These are phyloP conservation scores for Geophilus truncorum DNA, from an alignment of 2,888 invertebrate genomes.

Conservation along the genomic window DNA sequence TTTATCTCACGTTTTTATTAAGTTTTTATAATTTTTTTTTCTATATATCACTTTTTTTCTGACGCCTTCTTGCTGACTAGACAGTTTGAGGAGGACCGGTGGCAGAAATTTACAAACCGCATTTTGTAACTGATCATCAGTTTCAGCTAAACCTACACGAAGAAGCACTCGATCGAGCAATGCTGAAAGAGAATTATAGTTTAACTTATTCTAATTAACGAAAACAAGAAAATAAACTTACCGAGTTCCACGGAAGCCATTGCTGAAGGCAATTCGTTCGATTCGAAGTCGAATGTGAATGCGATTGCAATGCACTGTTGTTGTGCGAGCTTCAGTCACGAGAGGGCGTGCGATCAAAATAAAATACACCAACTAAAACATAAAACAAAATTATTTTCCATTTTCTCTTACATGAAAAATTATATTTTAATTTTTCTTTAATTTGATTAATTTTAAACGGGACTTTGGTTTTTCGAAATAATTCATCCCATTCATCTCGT, in stretches of 20 bases:
- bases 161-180: constrained; percentile 83
- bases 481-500: too few relatives aligned
- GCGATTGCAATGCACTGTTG: too few relatives aligned
- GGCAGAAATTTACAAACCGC: constrained; percentile 75
- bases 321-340: neutral
- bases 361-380: too few relatives aligned
- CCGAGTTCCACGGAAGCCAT: constrained; percentile 4
- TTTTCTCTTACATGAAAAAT: too few relatives aligned
- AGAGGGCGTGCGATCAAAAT: too few relatives aligned
- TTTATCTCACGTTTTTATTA: too few relatives aligned
- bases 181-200: too few relatives aligned
- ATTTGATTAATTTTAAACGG: too few relatives aligned
- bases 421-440: too few relatives aligned
- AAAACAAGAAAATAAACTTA: neutral
- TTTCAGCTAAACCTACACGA: constrained; percentile 79
- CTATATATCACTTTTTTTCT: constrained; percentile 58
- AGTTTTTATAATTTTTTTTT: neutral
- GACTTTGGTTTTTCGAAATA: too few relatives aligned
- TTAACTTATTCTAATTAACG: too few relatives aligned
- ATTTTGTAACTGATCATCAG: constrained; percentile 79
- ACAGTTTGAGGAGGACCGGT: constrained; percentile 83
- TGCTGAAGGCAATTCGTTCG: neutral
- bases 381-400: too few relatives aligned
- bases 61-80: constrained; percentile 79
- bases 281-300: neutral